phyloP scores from a whole-genome alignment of 2,888 invertebrate genomes.

The Caradrina kadenii region DNA sequence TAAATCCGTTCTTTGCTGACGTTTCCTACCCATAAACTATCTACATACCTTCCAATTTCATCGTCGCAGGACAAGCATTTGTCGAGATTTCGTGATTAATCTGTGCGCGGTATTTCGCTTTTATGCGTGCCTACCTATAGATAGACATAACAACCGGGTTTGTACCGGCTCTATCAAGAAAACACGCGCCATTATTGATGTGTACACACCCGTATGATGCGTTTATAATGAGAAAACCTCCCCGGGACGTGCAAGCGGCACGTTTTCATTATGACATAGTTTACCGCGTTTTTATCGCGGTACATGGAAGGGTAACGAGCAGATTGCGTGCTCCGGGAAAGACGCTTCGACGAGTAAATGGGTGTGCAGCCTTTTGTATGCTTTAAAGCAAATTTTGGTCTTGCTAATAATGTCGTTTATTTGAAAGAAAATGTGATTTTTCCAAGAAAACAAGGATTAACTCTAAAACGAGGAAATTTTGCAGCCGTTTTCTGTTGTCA shows the following conservation, averaged over 20 bases:
- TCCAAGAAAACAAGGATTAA: too few relatives aligned
- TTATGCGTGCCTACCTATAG: too few relatives aligned
- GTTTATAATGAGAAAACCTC: slow-evolving; percentile 44
- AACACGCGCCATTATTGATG: slow-evolving; percentile 16
- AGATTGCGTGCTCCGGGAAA: slow-evolving; percentile 36
- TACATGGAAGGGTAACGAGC: slow-evolving; percentile 39
- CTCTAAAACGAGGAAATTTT: too few relatives aligned
- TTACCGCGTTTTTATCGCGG: slow-evolving; percentile 26
- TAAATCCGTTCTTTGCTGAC: too few relatives aligned
- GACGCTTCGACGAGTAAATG: slow-evolving; percentile 12
- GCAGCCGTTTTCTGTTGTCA: too few relatives aligned
- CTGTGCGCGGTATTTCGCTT: too few relatives aligned
- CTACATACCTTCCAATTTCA: too few relatives aligned
- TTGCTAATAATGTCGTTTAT: background rate
- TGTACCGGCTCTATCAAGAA: background rate
- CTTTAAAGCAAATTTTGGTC: background rate
- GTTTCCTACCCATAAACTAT: too few relatives aligned
- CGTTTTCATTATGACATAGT: slow-evolving; percentile 32
- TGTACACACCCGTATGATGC: slow-evolving; percentile 37
- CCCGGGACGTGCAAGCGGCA: slow-evolving; percentile 21
- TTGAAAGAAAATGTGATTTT: background rate
- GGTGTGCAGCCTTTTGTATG: slow-evolving; percentile 3
- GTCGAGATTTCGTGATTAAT: too few relatives aligned
- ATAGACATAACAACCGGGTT: background rate
- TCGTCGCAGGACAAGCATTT: too few relatives aligned